Evolutionary conservation across 2,888 invertebrate species (phyloP).

Genomic region (Epicampocera succincta): DNA sequence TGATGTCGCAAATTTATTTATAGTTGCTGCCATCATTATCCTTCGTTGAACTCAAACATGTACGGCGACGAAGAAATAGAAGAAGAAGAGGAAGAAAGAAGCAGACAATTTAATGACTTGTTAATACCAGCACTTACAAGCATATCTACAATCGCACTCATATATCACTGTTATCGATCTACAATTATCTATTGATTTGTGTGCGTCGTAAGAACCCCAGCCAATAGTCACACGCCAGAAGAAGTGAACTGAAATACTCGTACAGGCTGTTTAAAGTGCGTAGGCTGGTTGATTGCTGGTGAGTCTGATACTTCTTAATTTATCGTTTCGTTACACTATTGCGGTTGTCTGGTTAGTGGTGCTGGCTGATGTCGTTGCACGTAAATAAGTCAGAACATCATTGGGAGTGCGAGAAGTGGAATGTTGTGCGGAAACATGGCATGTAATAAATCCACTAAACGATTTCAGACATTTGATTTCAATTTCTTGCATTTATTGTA

Average conservation of each 20-base stretch:
- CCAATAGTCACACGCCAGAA: slow-evolving; percentile 24
- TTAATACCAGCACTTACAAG: slow-evolving; percentile 62
- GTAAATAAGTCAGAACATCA: slow-evolving; percentile 1
- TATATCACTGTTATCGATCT: slow-evolving; percentile 55
- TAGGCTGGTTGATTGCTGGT: slow-evolving; percentile 22
- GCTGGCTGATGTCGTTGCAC: background rate
- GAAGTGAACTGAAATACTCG: background rate
- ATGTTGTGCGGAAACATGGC: slow-evolving; percentile 4
- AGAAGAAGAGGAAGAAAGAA: background rate
- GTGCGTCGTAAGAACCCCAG: slow-evolving; percentile 7
- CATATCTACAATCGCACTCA: slow-evolving; percentile 46
- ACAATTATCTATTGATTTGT: slow-evolving; percentile 63
- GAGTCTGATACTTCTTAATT: slow-evolving; percentile 6
- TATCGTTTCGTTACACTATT: slow-evolving; percentile 15
- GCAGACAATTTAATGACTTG: slow-evolving; percentile 61
- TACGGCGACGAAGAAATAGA: background rate
- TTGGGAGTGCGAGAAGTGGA: background rate
- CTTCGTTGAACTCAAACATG: slow-evolving; percentile 36
- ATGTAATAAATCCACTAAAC: slow-evolving; percentile 30
- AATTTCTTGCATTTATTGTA: slow-evolving; percentile 3
- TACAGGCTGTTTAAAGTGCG: slow-evolving; percentile 12
- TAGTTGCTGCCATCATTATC: slow-evolving; percentile 35
- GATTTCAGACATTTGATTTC: slow-evolving; percentile 19
- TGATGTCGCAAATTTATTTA: slow-evolving; percentile 2
- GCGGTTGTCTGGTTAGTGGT: background rate